Conservation (phyloP, 35 echinoderm and acorn worm species). For the Holothuria glaberrima region DNA sequence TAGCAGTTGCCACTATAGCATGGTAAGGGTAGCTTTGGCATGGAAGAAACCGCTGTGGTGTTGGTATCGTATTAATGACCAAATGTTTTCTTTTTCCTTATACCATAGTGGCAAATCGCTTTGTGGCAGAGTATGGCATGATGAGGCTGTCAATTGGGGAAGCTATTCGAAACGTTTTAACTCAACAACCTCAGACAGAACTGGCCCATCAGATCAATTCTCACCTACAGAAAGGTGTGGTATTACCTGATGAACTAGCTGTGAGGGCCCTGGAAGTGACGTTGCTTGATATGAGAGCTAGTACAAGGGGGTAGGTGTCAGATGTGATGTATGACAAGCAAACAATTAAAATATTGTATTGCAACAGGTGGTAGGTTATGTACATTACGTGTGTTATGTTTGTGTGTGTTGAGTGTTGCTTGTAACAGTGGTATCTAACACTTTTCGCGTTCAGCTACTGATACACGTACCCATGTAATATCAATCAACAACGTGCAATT, state of each 20-base stretch:
- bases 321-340: not conserved
- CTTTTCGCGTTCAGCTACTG: too few relatives aligned
- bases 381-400: too few relatives aligned
- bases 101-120: constrained; percentile 91
- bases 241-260: constrained; percentile 88
- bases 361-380: not conserved
- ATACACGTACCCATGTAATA: too few relatives aligned
- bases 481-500: too few relatives aligned
- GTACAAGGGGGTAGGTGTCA: constrained; percentile 87
- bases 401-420: too few relatives aligned
- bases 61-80: not conserved
- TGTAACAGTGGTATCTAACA: too few relatives aligned
- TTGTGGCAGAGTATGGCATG: constrained; percentile 95
- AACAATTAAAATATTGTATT: not conserved
- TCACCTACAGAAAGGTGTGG: constrained; percentile 75
- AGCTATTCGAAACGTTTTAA: constrained; percentile 77
- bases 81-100: not conserved
- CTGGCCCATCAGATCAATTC: constrained; percentile 80
- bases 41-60: too few relatives aligned
- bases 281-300: constrained; percentile 78
- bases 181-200: constrained; percentile 85
- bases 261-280: constrained; percentile 83
- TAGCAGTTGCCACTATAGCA: too few relatives aligned
- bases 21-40: too few relatives aligned
- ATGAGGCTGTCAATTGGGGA: constrained; percentile 93